Conservation (phyloP, 2,888 invertebrate genomes). For the Myathropa florea region DNA sequence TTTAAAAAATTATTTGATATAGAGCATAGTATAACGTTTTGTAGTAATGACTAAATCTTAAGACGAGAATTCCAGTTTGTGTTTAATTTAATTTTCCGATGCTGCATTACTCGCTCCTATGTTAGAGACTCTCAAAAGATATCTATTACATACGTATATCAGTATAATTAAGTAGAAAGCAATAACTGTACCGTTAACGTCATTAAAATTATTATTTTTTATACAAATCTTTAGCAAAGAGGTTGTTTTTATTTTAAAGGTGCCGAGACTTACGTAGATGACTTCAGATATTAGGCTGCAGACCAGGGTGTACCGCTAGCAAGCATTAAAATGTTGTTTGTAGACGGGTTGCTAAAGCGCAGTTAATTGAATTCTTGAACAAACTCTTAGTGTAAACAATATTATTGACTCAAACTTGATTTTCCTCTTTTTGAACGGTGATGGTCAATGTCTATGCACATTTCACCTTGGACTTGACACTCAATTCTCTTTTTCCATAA, state of each 20-base stretch:
- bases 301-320: too few species aligned
- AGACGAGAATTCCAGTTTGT: not conserved
- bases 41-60: constrained; percentile 13
- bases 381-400: too few species aligned
- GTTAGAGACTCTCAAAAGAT: constrained; percentile 9
- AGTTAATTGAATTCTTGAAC: too few species aligned
- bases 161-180: constrained; percentile 38
- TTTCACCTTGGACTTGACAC: too few species aligned
- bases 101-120: not conserved
- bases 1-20: not conserved
- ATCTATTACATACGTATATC: constrained; percentile 36
- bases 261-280: too few species aligned
- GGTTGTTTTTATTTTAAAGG: not conserved
- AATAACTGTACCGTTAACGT: constrained; percentile 38
- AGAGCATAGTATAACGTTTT: not conserved
- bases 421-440: too few species aligned
- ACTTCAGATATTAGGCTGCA: too few species aligned
- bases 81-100: not conserved
- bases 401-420: too few species aligned
- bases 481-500: too few species aligned
- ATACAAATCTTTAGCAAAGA: not conserved
- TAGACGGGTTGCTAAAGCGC: too few species aligned
- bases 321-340: too few species aligned
- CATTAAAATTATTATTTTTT: constrained; percentile 39
- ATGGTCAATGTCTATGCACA: too few species aligned